These are phyloP conservation scores for Hydrozoanthus tunicans DNA, from an alignment of 64 coral and sea anemone species.

Conservation along the genomic window DNA sequence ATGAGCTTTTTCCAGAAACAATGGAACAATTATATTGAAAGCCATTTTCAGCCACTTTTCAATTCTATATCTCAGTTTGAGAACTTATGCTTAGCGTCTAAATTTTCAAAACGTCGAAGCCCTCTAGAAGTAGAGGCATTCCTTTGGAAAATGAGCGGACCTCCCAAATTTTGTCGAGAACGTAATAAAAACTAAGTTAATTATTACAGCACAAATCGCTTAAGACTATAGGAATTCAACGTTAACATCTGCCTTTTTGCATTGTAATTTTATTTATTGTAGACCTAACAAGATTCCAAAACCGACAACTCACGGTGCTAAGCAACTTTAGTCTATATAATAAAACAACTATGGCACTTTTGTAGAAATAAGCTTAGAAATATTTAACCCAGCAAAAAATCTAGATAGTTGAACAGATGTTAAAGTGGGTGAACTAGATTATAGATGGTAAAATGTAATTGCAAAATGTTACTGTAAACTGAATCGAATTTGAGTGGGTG, in stretches of 20 bases:
- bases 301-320: slow-evolving; percentile 3
- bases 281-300: slow-evolving; percentile 17
- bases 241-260: background rate
- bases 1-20: slow-evolving; percentile 22
- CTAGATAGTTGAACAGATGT: too few species aligned
- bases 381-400: too few species aligned
- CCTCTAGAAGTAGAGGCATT: background rate
- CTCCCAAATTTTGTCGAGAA: background rate
- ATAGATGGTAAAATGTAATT: too few species aligned
- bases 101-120: background rate
- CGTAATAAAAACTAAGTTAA: background rate
- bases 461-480: too few species aligned
- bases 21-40: slow-evolving; percentile 37
- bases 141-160: background rate
- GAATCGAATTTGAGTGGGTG: too few species aligned
- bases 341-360: too few species aligned
- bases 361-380: too few species aligned
- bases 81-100: background rate
- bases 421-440: too few species aligned
- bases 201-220: background rate
- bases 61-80: slow-evolving; percentile 5
- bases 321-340: background rate
- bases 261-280: slow-evolving; percentile 10
- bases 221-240: slow-evolving; percentile 31
- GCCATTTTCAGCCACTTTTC: slow-evolving; percentile 34